These are phyloP conservation scores for Tryphoninae sp. DNA, from an alignment of 2,888 invertebrate genomes.

Conservation along the genomic window DNA sequence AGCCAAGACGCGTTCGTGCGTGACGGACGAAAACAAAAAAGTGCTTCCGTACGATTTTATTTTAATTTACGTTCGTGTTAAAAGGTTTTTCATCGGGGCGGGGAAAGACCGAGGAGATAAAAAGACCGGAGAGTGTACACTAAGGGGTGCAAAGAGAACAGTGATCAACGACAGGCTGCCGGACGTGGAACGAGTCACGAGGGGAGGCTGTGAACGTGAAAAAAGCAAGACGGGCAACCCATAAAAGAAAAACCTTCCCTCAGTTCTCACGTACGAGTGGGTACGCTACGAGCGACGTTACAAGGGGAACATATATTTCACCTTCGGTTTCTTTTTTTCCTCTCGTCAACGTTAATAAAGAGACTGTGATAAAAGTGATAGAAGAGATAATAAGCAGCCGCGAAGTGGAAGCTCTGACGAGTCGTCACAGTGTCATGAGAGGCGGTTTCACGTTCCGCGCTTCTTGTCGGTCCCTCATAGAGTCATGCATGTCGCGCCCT, in stretches of 20 bases:
- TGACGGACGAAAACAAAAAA: background rate
- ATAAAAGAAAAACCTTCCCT: conserved; percentile 7
- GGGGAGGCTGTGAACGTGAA: conserved; percentile 63
- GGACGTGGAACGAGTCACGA: conserved; percentile 28
- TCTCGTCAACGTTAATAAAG: conserved; percentile 1
- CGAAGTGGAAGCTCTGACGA: conserved; percentile 75
- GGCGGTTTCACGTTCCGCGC: conserved; percentile 81
- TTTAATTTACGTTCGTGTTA: background rate
- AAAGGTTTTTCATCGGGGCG: conserved; percentile 13
- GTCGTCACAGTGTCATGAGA: conserved; percentile 81
- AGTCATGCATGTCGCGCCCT: conserved; percentile 81
- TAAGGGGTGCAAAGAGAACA: conserved; percentile 26
- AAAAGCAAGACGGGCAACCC: background rate
- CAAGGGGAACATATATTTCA: background rate
- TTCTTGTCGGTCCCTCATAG: conserved; percentile 79
- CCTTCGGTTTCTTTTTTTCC: background rate
- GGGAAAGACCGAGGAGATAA: conserved; percentile 21
- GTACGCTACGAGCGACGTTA: conserved; percentile 6
- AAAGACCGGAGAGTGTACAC: conserved; percentile 41
- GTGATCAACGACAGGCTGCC: background rate
- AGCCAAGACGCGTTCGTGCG: background rate
- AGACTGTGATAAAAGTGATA: conserved; percentile 49
- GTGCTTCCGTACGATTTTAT: conserved; percentile 39
- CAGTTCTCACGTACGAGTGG: conserved; percentile 9
- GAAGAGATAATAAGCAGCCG: conserved; percentile 59